Conservation (phyloP, 2,797 vertebrate species). For the Leptodactylus fallax region DNA sequence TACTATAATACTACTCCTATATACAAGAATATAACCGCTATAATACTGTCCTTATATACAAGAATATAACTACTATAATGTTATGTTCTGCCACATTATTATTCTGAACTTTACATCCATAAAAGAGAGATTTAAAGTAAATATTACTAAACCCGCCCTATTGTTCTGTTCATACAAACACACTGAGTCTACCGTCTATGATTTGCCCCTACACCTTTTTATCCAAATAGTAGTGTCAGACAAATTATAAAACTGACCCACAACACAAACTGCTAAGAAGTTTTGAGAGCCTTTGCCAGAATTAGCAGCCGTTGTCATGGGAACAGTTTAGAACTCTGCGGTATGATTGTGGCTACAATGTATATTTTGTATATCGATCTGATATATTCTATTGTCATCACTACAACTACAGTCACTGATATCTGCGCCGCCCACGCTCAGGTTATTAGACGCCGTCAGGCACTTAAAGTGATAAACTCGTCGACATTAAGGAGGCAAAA, state of each 20-base stretch:
- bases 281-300: neutral
- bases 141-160: neutral
- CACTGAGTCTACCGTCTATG: neutral
- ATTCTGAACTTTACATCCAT: neutral
- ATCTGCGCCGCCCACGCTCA: neutral
- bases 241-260: no score
- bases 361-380: slow-evolving; percentile 8
- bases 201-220: neutral
- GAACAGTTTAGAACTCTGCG: neutral
- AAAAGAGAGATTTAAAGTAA: no score
- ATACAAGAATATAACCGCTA: no score
- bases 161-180: neutral
- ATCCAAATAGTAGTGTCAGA: neutral
- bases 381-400: neutral
- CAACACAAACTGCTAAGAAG: neutral
- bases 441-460: neutral
- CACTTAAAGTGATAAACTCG: neutral
- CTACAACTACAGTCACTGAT: no score
- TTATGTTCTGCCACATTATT: no score
- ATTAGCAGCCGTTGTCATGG: slow-evolving; percentile 7
- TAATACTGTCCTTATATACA: no score
- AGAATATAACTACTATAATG: no score
- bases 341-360: neutral
- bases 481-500: no score
- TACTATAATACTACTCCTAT: no score